phyloP scores from a whole-genome alignment of 35 echinoderm and acorn worm genomes.

The Stichopus chloronotus region DNA sequence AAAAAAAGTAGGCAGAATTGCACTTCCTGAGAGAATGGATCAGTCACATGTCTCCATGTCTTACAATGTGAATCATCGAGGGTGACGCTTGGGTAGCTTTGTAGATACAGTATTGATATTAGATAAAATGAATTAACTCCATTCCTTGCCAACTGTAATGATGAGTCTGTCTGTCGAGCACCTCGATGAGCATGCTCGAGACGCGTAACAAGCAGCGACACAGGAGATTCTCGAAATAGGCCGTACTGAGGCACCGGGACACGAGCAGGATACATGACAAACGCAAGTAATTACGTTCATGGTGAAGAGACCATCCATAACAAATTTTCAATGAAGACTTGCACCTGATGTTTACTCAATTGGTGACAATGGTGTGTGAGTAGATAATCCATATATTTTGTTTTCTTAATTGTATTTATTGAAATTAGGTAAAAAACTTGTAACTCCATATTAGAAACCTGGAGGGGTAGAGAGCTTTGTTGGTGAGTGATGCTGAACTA shows the following conservation, averaged over 20 bases:
- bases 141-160: neutral
- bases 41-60: too few relatives aligned
- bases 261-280: neutral
- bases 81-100: neutral
- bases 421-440: too few relatives aligned
- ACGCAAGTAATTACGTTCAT: neutral
- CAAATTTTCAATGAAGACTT: neutral
- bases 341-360: neutral
- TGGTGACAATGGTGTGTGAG: neutral
- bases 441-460: too few relatives aligned
- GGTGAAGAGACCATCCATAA: neutral
- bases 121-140: neutral
- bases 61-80: neutral
- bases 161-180: neutral
- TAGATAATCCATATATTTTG: neutral
- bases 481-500: too few relatives aligned
- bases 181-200: neutral
- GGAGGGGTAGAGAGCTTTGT: too few relatives aligned
- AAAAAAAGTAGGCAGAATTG: neutral
- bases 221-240: neutral
- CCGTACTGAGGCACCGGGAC: neutral
- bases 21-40: neutral
- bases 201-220: neutral
- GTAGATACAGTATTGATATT: neutral
- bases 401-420: too few relatives aligned